Evolutionary conservation across 2,888 invertebrate genomes (phyloP).

Genomic region (Scaptomyza cyrtandrae): DNA sequence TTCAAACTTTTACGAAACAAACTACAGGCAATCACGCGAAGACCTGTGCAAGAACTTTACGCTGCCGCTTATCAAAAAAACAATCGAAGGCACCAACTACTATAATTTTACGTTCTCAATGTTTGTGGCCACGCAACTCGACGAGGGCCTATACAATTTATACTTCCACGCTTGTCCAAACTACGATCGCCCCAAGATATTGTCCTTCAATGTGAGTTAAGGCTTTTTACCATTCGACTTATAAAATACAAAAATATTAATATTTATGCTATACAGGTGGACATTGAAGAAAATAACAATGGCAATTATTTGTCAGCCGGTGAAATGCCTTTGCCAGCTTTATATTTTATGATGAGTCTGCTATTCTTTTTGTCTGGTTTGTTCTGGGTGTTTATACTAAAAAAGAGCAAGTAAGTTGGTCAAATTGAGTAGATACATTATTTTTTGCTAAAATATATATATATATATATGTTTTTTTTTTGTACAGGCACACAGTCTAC

Average conservation of each 20-base stretch:
- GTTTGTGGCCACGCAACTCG: conserved; percentile 89
- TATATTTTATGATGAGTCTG: conserved; percentile 96
- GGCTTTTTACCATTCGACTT: neutral
- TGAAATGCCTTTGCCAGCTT: conserved; percentile 96
- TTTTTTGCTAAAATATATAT: conserved; percentile 11
- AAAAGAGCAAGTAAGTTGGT: conserved; percentile 88
- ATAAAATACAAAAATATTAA: neutral
- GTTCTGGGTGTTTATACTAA: conserved; percentile 95
- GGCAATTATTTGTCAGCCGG: conserved; percentile 97
- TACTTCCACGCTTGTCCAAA: conserved; percentile 97
- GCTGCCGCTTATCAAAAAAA: conserved; percentile 87
- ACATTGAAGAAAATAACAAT: conserved; percentile 93
- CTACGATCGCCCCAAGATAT: conserved; percentile 85
- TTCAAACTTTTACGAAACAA: conserved; percentile 44
- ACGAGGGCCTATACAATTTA: conserved; percentile 97
- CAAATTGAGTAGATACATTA: neutral
- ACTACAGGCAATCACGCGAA: conserved; percentile 60
- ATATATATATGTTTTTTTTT: conserved; percentile 16
- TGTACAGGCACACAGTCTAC: conserved; percentile 91
- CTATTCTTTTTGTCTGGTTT: conserved; percentile 95
- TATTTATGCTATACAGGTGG: conserved; percentile 86
- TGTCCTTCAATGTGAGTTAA: conserved; percentile 89
- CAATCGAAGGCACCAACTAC: conserved; percentile 84
- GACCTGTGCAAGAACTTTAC: conserved; percentile 84
- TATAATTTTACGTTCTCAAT: conserved; percentile 88